Conservation (phyloP, 2,888 invertebrate genomes). For the Phorcus lineatus region DNA sequence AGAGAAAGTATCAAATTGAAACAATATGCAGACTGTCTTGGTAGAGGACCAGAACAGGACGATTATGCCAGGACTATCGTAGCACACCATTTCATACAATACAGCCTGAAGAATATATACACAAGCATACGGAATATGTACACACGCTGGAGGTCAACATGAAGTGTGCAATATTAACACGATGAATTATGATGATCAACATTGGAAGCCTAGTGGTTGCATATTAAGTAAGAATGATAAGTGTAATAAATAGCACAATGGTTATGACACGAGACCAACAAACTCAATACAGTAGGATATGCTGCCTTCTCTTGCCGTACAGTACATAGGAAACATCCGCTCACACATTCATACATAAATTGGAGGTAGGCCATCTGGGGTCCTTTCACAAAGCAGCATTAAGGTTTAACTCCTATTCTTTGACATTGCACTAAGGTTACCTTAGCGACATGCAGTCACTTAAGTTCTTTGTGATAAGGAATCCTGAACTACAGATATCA, state of each 20-base stretch:
- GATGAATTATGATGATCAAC: not conserved
- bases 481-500: no score
- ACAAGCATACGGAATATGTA: not conserved
- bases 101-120: constrained; percentile 1
- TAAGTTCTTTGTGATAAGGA: no score
- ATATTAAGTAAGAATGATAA: constrained; percentile 5
- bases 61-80: not conserved
- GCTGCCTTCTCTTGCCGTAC: not conserved
- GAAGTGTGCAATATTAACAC: not conserved
- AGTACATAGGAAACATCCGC: not conserved
- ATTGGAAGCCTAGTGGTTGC: constrained; percentile 11
- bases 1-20: not conserved
- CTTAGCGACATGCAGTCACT: no score
- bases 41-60: no score
- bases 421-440: no score
- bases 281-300: not conserved
- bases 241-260: constrained; percentile 19
- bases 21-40: not conserved
- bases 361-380: not conserved
- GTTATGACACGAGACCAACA: not conserved
- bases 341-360: not conserved
- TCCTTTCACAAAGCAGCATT: no score
- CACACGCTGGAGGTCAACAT: not conserved
- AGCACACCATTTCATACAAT: constrained; percentile 3
- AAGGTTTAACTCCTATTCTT: no score